Evolutionary conservation across 2,113 vertebrate species (phyloP).

Genomic region (Rhabdornis inornatus): DNA sequence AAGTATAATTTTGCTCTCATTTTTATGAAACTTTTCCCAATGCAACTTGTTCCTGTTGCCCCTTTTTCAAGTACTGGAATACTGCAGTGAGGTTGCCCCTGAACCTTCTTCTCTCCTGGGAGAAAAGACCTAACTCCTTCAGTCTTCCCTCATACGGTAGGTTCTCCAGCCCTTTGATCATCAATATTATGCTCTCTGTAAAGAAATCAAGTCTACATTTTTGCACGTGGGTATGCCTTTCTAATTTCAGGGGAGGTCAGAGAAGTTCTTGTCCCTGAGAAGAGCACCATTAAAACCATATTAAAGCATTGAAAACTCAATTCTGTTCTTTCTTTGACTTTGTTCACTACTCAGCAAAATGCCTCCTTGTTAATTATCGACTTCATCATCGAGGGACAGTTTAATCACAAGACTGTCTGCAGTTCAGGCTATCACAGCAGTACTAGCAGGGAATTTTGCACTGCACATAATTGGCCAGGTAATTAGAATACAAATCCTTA

Average conservation of each 20-base stretch:
- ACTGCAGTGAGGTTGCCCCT: not conserved
- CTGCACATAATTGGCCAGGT: conserved; percentile 46
- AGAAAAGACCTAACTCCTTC: not conserved
- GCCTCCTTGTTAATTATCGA: conserved; percentile 50
- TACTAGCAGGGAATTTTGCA: not conserved
- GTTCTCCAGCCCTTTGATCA: not conserved
- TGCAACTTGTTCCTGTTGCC: not conserved
- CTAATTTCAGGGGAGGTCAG: conserved; percentile 15
- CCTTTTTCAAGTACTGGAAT: not conserved
- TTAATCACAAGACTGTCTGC: conserved; percentile 55
- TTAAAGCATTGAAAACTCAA: not conserved
- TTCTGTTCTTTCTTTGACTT: conserved; percentile 47
- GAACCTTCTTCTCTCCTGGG: not conserved
- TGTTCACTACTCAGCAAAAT: conserved; percentile 53
- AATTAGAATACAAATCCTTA: conserved; percentile 55
- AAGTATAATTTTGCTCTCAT: accelerated
- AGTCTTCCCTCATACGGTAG: not conserved
- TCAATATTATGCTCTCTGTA: not conserved
- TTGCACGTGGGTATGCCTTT: not conserved
- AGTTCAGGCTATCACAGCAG: conserved; percentile 25
- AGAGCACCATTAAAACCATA: conserved; percentile 25
- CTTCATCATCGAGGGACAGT: conserved; percentile 46
- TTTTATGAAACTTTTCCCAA: not conserved
- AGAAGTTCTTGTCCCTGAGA: not conserved
- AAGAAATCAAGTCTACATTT: not conserved